These are phyloP conservation scores for Phenganax marumi DNA, from an alignment of 92 coral and sea anemone species.

Conservation along the genomic window DNA sequence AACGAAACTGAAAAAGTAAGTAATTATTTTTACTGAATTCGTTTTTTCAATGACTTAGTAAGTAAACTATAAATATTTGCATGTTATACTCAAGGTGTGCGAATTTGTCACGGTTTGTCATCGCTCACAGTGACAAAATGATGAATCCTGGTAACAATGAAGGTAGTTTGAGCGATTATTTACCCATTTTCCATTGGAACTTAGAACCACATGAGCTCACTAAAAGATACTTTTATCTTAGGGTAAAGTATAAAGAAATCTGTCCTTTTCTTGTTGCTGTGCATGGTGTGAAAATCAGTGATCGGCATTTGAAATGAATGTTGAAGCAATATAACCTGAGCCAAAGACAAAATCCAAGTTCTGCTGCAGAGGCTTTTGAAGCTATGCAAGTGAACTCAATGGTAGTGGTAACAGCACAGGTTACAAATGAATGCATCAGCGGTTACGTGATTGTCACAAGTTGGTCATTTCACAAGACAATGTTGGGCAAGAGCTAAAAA, in stretches of 20 bases:
- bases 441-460: background rate
- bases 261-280: background rate
- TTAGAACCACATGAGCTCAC: no score
- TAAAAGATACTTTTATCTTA: background rate
- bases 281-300: background rate
- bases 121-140: no score
- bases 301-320: background rate
- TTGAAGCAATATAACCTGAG: background rate
- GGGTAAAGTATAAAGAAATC: background rate
- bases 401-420: background rate
- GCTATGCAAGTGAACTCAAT: background rate
- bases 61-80: no score
- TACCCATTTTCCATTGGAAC: no score
- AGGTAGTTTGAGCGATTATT: no score
- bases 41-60: no score
- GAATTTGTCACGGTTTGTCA: no score
- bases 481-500: background rate
- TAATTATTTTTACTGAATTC: no score
- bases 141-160: no score
- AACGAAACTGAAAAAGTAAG: no score
- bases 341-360: background rate
- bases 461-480: background rate
- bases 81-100: no score
- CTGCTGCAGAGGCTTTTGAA: background rate
- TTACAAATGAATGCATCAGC: background rate